Percentiles rank a stretch among this genome's conserved stretches.
phyloP scores from a whole-genome alignment of 2,888 invertebrate genomes.

The Leucoma salicis region DNA sequence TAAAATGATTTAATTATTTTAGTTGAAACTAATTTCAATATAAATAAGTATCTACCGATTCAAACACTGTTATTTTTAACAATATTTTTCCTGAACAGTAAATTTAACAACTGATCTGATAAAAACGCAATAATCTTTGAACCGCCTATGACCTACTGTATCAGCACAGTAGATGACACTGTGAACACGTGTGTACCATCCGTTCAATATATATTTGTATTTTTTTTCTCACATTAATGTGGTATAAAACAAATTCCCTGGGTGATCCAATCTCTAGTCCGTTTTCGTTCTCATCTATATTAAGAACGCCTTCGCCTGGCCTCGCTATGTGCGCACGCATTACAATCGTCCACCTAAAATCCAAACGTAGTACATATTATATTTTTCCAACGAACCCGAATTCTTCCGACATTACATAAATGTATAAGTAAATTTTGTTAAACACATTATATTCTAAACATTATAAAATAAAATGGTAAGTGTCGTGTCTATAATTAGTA shows the following conservation, averaged over 20 bases:
- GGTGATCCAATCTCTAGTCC: constrained; percentile 59
- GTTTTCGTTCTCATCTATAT: constrained; percentile 70
- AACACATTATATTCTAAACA: constrained; percentile 12
- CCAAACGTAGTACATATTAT: constrained; percentile 77
- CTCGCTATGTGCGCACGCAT: constrained; percentile 74
- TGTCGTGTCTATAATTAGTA: constrained; percentile 17
- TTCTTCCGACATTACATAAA: constrained; percentile 50
- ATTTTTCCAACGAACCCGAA: constrained; percentile 69
- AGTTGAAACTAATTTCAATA: too few species aligned
- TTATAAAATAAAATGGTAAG: constrained; percentile 42
- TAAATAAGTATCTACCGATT: too few species aligned
- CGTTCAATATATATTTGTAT: constrained; percentile 35
- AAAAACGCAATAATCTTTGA: constrained; percentile 14
- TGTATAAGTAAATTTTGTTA: constrained; percentile 27
- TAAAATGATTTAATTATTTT: too few species aligned
- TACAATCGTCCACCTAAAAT: constrained; percentile 59
- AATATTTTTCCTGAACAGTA: too few species aligned
- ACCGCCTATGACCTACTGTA: constrained; percentile 17
- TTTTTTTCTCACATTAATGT: constrained; percentile 31
- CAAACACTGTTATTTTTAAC: too few species aligned
- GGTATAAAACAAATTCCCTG: constrained; percentile 66
- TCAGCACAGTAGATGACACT: background rate
- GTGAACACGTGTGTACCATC: constrained; percentile 44
- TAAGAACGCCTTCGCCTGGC: constrained; percentile 70
- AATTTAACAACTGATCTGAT: too few species aligned